phyloP scores from a whole-genome alignment of 2,113 vertebrate genomes.

The Indri indri region DNA sequence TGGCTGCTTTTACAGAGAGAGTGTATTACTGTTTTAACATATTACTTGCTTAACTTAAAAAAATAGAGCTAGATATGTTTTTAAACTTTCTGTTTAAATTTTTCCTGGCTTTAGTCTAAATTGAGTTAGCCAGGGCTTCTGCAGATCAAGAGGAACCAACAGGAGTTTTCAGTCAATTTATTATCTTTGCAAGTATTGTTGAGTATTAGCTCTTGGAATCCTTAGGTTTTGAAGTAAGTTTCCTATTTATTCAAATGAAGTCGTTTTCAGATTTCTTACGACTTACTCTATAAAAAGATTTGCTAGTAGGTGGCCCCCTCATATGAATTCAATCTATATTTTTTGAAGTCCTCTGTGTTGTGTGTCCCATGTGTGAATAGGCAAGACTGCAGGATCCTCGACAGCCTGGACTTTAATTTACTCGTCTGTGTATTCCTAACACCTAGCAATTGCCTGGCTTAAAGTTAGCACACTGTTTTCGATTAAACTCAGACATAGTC shows the following conservation, averaged over 20 bases:
- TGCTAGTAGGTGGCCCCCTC: not conserved
- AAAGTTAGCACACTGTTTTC: not conserved
- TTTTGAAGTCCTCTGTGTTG: not conserved
- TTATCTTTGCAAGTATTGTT: not conserved
- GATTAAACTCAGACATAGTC: not conserved
- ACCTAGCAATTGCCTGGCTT: not conserved
- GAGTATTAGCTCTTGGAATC: not conserved
- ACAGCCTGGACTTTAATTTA: not conserved
- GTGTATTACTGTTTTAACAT: not conserved
- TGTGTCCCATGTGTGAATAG: not conserved
- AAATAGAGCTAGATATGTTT: not conserved
- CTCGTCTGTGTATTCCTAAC: not conserved
- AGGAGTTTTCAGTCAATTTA: not conserved
- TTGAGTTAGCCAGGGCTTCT: not conserved
- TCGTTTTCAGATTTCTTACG: constrained; percentile 1
- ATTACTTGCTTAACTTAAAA: not conserved
- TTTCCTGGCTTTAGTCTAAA: not conserved
- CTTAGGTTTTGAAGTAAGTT: not conserved
- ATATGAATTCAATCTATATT: not conserved
- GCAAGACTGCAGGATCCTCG: not conserved
- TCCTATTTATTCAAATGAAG: not conserved
- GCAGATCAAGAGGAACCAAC: not conserved
- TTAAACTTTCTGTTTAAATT: not conserved
- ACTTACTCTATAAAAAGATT: not conserved
- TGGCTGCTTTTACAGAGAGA: not conserved